Evolutionary conservation across 2,797 vertebrate genomes (phyloP).

Genomic region (Poeciliopsis turneri): DNA sequence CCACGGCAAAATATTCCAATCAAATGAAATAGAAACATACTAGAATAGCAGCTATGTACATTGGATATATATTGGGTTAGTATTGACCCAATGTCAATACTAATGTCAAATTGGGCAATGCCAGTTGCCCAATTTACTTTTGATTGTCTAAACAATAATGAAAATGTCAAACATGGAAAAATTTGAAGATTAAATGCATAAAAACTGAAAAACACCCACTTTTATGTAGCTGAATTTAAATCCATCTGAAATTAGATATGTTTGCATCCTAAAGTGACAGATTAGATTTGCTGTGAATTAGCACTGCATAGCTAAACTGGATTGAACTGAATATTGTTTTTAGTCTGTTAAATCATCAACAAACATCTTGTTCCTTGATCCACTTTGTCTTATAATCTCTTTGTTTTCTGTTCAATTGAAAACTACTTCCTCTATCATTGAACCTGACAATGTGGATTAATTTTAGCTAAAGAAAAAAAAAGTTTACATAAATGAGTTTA

Average conservation of each 20-base stretch:
- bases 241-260: neutral
- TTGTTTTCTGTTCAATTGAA: neutral
- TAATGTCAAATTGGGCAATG: too few species aligned
- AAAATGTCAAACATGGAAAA: neutral
- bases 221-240: neutral
- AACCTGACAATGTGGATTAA: neutral
- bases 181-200: neutral
- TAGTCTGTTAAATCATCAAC: neutral
- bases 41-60: neutral
- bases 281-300: neutral
- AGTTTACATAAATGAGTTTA: neutral
- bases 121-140: neutral
- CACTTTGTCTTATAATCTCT: neutral
- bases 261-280: neutral
- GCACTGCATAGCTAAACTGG: neutral
- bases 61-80: neutral
- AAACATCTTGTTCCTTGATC: neutral
- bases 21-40: neutral
- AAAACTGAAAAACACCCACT: neutral
- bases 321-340: neutral
- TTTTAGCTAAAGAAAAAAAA: neutral
- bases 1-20: neutral
- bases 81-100: neutral
- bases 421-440: neutral
- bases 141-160: neutral